Evolutionary conservation across 2,113 vertebrate genomes (phyloP).

Genomic region (Equus quagga): DNA sequence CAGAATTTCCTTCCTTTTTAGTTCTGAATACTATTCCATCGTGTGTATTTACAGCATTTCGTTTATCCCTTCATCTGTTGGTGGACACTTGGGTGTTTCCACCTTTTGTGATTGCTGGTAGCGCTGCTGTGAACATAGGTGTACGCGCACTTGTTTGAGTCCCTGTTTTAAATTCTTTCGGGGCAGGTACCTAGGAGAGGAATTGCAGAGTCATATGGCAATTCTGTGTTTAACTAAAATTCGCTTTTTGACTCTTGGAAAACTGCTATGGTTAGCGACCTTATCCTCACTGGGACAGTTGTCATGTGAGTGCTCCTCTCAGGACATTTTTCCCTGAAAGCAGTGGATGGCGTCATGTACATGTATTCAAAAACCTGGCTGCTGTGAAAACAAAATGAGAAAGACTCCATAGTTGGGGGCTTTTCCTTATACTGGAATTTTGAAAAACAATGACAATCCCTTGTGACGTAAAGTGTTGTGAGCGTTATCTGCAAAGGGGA

Average conservation of each 20-base stretch:
- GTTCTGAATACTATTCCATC: not conserved
- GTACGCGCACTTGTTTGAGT: not conserved
- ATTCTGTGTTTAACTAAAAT: no score
- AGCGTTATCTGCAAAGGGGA: not conserved
- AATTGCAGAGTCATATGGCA: not conserved
- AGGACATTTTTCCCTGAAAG: not conserved
- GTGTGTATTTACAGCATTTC: not conserved
- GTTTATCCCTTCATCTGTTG: not conserved
- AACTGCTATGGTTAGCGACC: no score
- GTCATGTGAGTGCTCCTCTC: not conserved
- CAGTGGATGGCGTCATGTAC: fast-evolving
- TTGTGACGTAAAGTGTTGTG: not conserved
- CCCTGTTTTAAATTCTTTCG: not conserved
- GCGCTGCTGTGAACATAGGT: not conserved
- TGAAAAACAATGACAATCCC: not conserved
- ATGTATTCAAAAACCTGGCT: not conserved
- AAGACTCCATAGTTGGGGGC: fast-evolving
- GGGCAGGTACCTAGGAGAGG: not conserved
- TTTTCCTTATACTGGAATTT: not conserved
- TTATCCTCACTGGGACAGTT: no score
- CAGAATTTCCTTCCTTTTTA: no score
- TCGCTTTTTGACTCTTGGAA: not conserved
- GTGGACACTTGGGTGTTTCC: not conserved
- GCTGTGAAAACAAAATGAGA: not conserved
- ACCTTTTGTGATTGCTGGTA: not conserved